These are phyloP conservation scores for Alloplasta piceator DNA, from an alignment of 2,888 invertebrate genomes.

Conservation along the genomic window DNA sequence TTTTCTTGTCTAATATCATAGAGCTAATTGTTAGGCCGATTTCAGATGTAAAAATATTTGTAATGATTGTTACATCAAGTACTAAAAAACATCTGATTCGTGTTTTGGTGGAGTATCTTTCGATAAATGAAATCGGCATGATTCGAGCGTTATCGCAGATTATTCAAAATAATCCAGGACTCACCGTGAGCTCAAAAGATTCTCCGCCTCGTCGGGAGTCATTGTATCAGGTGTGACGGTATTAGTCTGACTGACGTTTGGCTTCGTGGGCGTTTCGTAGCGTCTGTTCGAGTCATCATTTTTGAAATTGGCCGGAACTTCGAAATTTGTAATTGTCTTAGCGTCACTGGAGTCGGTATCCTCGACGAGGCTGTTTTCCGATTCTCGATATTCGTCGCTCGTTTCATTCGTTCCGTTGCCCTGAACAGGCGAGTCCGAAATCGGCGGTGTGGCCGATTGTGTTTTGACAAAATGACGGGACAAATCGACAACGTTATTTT, in stretches of 20 bases:
- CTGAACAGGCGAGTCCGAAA: constrained; percentile 65
- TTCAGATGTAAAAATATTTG: too few relatives aligned
- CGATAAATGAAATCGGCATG: too few relatives aligned
- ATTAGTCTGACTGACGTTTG: constrained; percentile 64
- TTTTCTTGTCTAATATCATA: too few relatives aligned
- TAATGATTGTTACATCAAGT: too few relatives aligned
- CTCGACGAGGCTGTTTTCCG: constrained; percentile 74
- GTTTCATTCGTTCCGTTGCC: constrained; percentile 33
- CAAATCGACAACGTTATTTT: constrained; percentile 68
- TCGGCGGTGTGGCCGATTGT: constrained; percentile 57
- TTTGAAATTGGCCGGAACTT: constrained; percentile 67
- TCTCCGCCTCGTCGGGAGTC: constrained; percentile 95
- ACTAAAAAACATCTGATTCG: too few relatives aligned
- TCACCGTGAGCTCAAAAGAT: constrained; percentile 93
- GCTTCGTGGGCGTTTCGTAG: constrained; percentile 68
- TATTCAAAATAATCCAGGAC: constrained; percentile 69
- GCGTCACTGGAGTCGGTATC: constrained; percentile 78
- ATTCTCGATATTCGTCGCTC: constrained; percentile 60
- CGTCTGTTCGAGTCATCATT: constrained; percentile 71
- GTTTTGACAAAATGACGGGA: constrained; percentile 65
- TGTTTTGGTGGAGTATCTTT: too few relatives aligned
- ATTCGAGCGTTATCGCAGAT: too few relatives aligned
- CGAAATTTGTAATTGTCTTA: constrained; percentile 77
- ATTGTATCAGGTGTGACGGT: constrained; percentile 85
- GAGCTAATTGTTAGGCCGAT: too few relatives aligned